Evolutionary conservation across 2,797 vertebrate species (phyloP), one percentile per base, ranked within the genome.

Genomic region (Buphagus erythrorhynchus): DNA sequence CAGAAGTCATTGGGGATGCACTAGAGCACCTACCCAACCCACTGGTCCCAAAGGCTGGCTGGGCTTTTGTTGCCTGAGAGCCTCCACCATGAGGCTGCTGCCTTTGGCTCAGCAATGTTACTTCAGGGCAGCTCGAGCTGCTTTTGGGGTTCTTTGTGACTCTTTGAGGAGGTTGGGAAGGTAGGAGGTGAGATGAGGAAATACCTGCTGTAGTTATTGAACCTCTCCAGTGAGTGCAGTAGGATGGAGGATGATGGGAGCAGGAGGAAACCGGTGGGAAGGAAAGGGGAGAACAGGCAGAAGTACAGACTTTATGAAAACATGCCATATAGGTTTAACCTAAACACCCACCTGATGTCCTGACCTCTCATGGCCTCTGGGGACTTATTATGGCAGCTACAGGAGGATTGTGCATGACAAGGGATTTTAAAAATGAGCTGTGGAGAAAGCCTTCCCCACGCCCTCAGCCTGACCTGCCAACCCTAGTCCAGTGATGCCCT

Each of bases 381-480:
- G 51, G 26, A 59, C 40, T 77, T 83, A 21, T 6, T 86, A 26
- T 59, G 43, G 61, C 36, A 66, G 78, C 24, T 48, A 54, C 25
- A 74, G 21, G 9, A 7, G 57, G 11, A 17, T 22, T 88, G 49
- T 84, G 28, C 48, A 35, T 88, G 87, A 86, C 89, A 95, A 72
- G 13, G 17, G 62, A 21, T 81, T 94, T 96, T 59, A 73, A 73
- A 96, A 95, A 88, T 48, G 46, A 95, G 6, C 11, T 36, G 14
- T 3, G 16, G 46, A 75, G 73, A 88, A 94, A 87, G 22, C 14
- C 28, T 93, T 82, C 74, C 61, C 11, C 1, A 0, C 1, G n/a
- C 45, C 91, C 86, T 83, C 35, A 46, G 33, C 55, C 59, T 95
- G 94, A 96, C 94, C 96, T 57, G 51, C 71, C 11, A 9, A 25